Conservation (phyloP, 2,113 vertebrate species). For the Clarias gariepinus region DNA sequence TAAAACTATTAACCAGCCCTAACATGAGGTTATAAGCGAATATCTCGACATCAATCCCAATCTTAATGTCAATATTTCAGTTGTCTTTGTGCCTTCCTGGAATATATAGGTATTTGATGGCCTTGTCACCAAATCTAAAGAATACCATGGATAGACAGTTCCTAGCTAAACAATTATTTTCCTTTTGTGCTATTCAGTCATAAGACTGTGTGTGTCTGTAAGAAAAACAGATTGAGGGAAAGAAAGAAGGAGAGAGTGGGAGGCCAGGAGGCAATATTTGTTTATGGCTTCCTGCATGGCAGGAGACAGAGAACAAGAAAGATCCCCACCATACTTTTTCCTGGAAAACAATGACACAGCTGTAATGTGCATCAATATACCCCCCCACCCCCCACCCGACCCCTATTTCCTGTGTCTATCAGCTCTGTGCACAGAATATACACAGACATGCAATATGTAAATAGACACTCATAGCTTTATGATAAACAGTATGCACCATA, state of each 20-base stretch:
- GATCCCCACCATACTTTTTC: conserved; percentile 36
- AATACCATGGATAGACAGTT: not conserved
- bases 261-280: conserved; percentile 11
- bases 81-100: not conserved
- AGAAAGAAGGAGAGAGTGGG: not conserved
- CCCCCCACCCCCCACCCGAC: no score
- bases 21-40: not conserved
- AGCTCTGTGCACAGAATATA: conserved; percentile 21
- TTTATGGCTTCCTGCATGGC: conserved; percentile 35
- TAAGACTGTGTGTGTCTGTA: not conserved
- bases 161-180: not conserved
- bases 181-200: not conserved
- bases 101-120: not conserved
- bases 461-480: no score
- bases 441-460: no score
- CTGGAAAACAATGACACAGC: conserved; percentile 37
- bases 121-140: not conserved
- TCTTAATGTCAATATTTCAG: not conserved
- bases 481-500: no score
- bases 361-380: conserved; percentile 24
- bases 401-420: conserved; percentile 25
- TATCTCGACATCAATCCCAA: not conserved
- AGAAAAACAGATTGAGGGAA: not conserved
- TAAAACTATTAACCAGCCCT: not conserved
- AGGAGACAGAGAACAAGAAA: conserved; percentile 38